A percentile compares a stretch with the other conserved stretches of the same genome.
These are phyloP conservation scores for Aurelia sp. DNA, from an alignment of 30 jellyfish, hydroid and myxozoan genomes.

Conservation along the genomic window DNA sequence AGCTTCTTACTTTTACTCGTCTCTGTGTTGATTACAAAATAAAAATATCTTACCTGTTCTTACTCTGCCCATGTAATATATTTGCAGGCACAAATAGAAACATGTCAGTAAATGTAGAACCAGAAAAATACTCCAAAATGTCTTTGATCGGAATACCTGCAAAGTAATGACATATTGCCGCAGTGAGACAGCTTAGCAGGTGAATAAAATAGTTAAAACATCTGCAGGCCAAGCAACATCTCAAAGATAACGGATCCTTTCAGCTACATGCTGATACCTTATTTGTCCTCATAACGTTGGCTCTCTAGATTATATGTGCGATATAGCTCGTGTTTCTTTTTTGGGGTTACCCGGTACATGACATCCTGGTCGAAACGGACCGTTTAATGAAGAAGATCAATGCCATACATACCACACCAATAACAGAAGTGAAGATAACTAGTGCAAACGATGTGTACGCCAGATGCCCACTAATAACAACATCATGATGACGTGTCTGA, in stretches of 20 bases:
- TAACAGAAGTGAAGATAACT: conserved; percentile 88
- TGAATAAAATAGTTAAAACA: too few relatives aligned
- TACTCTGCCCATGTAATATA: conserved; percentile 95
- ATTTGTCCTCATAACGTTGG: too few relatives aligned
- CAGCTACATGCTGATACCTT: too few relatives aligned
- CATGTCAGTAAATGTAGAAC: conserved; percentile 79
- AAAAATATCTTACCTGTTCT: conserved; percentile 64
- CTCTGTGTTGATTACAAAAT: too few relatives aligned
- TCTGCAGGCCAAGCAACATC: too few relatives aligned
- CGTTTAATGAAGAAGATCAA: too few relatives aligned
- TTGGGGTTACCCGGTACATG: too few relatives aligned
- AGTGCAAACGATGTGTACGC: conserved; percentile 96
- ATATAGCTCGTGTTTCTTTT: too few relatives aligned
- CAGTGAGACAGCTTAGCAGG: not conserved
- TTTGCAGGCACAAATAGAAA: conserved; percentile 74
- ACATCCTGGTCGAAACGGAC: too few relatives aligned
- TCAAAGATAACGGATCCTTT: too few relatives aligned
- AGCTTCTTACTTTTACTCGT: too few relatives aligned
- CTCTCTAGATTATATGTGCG: too few relatives aligned
- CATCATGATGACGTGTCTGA: conserved; percentile 95
- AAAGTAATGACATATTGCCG: not conserved
- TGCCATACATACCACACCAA: conserved; percentile 85
- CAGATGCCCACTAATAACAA: conserved; percentile 82
- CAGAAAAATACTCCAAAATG: conserved; percentile 81
- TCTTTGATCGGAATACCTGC: conserved; percentile 85